These are phyloP conservation scores for Pseudopleuronectes americanus DNA, from an alignment of 2,797 vertebrate genomes.

Conservation along the genomic window DNA sequence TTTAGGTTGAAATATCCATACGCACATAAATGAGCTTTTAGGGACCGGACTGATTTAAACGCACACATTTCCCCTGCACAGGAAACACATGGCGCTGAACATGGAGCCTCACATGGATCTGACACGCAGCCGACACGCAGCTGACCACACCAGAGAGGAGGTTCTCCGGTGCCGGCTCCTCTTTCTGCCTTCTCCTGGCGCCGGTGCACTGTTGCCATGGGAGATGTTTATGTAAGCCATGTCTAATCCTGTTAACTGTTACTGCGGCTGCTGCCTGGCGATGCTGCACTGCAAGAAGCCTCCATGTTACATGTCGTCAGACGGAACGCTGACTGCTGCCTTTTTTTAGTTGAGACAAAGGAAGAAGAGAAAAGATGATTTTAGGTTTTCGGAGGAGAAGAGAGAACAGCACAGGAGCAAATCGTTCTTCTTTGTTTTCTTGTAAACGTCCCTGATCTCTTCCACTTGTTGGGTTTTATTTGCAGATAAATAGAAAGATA, in stretches of 20 bases:
- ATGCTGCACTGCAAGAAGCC: slow-evolving; percentile 53
- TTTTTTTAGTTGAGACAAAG: background rate
- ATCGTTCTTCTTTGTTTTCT: background rate
- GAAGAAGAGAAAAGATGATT: background rate
- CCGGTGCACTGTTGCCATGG: slow-evolving; percentile 77
- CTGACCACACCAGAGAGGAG: slow-evolving; percentile 51
- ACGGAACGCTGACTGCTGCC: background rate
- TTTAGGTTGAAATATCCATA: background rate
- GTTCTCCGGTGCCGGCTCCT: slow-evolving; percentile 41
- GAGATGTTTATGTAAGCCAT: slow-evolving; percentile 82
- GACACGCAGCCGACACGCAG: slow-evolving; percentile 55
- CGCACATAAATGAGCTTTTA: background rate
- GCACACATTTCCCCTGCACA: background rate
- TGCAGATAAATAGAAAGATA: background rate
- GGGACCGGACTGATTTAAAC: background rate
- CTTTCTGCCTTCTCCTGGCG: slow-evolving; percentile 43
- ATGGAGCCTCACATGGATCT: slow-evolving; percentile 23
- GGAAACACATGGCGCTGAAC: slow-evolving; percentile 21
- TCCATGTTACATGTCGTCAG: slow-evolving; percentile 30
- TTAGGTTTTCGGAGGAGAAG: background rate
- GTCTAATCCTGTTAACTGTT: slow-evolving; percentile 81
- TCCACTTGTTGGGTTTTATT: background rate
- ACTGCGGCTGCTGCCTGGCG: slow-evolving; percentile 63
- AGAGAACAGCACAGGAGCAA: too few species aligned
- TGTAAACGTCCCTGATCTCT: background rate